phyloP scores from a whole-genome alignment of 2,113 vertebrate genomes.

The Oncorhynchus keta region DNA sequence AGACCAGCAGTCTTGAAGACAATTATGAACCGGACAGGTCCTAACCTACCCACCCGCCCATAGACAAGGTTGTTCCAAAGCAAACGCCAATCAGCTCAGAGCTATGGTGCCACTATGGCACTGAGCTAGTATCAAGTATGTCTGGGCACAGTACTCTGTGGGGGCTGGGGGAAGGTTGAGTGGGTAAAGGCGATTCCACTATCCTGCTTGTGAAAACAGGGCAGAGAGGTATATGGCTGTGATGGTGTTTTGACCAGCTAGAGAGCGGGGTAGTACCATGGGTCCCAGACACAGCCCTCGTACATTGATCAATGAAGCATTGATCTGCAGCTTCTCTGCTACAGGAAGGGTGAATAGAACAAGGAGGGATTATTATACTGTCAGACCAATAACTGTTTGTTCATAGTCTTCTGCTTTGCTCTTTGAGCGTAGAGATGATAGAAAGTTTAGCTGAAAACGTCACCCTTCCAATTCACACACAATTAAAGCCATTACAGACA shows the following conservation, averaged over 20 bases:
- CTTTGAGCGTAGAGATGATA: background rate
- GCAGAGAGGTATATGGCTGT: slow-evolving; percentile 32
- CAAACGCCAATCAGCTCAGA: slow-evolving; percentile 26
- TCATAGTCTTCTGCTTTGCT: background rate
- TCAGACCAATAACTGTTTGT: background rate
- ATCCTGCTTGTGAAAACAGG: slow-evolving; percentile 43
- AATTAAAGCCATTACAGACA: background rate
- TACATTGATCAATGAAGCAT: slow-evolving; percentile 20
- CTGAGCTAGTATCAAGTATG: slow-evolving; percentile 8
- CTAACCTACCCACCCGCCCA: slow-evolving; percentile 8
- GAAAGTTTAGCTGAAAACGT: background rate
- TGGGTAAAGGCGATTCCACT: slow-evolving; percentile 17
- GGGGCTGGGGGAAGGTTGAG: slow-evolving; percentile 10
- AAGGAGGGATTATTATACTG: background rate
- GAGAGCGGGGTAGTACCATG: slow-evolving; percentile 24
- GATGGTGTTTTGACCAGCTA: slow-evolving; percentile 43
- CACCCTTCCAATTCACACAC: background rate
- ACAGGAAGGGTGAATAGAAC: background rate
- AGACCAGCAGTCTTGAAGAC: slow-evolving; percentile 37
- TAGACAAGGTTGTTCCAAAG: slow-evolving; percentile 6
- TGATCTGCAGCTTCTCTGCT: slow-evolving; percentile 2
- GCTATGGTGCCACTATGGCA: slow-evolving; percentile 12
- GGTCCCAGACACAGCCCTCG: background rate
- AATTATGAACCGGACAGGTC: slow-evolving; percentile 21
- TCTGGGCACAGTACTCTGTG: slow-evolving; percentile 15